Conservation (phyloP, 2,888 invertebrate genomes). For the Parnassius apollo region DNA sequence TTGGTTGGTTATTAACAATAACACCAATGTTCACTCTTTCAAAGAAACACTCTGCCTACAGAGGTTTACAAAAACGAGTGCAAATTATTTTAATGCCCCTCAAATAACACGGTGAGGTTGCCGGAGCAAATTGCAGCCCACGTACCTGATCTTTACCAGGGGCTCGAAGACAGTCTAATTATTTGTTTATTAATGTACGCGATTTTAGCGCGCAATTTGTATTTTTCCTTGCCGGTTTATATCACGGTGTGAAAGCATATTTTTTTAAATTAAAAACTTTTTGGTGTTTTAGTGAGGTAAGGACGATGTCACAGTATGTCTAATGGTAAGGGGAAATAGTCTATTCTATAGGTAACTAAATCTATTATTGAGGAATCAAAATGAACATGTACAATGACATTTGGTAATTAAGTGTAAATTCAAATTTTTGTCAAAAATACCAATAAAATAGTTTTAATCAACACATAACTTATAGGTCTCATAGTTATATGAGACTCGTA, state of each 20-base stretch:
- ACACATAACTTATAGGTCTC: no score
- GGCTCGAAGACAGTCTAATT: slow-evolving; percentile 17
- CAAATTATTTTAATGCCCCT: slow-evolving; percentile 17
- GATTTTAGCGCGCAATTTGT: slow-evolving; percentile 4
- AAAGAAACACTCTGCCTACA: neutral
- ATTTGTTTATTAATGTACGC: slow-evolving; percentile 17
- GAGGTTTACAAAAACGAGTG: slow-evolving; percentile 1
- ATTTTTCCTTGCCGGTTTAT: neutral
- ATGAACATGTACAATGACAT: no score
- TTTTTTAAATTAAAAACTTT: neutral
- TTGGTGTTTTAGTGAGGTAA: no score
- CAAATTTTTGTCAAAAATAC: no score
- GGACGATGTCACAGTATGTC: no score
- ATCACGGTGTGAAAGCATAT: neutral
- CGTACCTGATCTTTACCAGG: slow-evolving; percentile 7
- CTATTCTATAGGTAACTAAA: no score
- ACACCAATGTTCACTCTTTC: neutral
- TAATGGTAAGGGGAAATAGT: no score
- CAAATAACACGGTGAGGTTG: slow-evolving; percentile 17
- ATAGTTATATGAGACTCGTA: no score
- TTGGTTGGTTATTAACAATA: no score
- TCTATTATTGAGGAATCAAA: no score
- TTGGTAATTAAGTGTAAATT: no score
- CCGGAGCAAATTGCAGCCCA: slow-evolving; percentile 7
- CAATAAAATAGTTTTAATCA: no score